These are phyloP conservation scores for Muscicapa comitata DNA, from an alignment of 2,797 vertebrate species.

Conservation along the genomic window DNA sequence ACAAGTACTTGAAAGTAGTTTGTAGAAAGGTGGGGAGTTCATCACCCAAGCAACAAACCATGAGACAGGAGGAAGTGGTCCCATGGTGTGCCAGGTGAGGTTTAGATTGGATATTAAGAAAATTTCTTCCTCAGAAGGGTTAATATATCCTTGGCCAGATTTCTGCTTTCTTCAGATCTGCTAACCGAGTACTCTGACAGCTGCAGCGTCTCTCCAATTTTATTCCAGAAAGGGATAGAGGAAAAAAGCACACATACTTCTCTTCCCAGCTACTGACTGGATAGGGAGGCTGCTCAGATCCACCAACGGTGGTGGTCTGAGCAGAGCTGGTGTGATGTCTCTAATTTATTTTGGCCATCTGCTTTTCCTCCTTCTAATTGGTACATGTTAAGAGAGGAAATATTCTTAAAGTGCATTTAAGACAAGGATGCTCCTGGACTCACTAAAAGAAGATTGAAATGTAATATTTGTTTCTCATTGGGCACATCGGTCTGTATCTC, in stretches of 20 bases:
- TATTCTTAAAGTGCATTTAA: neutral
- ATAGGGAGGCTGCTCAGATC: neutral
- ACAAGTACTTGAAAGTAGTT: neutral
- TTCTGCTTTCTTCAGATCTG: neutral
- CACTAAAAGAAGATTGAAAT: slow-evolving; percentile 18
- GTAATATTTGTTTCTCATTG: neutral
- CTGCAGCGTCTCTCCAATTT: neutral
- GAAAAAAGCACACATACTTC: neutral
- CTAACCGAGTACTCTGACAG: neutral
- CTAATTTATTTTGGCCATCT: slow-evolving; percentile 63
- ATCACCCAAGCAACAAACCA: neutral
- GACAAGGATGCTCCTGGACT: neutral
- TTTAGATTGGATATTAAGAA: neutral
- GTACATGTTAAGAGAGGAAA: neutral
- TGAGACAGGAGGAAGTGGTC: neutral
- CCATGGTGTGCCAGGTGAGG: neutral
- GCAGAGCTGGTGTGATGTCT: neutral
- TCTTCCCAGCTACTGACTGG: neutral
- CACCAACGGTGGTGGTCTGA: slow-evolving; percentile 23
- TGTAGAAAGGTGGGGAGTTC: accelerated
- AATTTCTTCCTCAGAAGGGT: neutral
- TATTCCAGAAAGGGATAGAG: neutral
- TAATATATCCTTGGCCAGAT: neutral
- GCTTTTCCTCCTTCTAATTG: slow-evolving; percentile 50
- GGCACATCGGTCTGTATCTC: neutral